Evolutionary conservation across 2,888 invertebrate genomes (phyloP), one percentile per base, ranked within the genome.

Genomic region (Cephalotes varians): DNA sequence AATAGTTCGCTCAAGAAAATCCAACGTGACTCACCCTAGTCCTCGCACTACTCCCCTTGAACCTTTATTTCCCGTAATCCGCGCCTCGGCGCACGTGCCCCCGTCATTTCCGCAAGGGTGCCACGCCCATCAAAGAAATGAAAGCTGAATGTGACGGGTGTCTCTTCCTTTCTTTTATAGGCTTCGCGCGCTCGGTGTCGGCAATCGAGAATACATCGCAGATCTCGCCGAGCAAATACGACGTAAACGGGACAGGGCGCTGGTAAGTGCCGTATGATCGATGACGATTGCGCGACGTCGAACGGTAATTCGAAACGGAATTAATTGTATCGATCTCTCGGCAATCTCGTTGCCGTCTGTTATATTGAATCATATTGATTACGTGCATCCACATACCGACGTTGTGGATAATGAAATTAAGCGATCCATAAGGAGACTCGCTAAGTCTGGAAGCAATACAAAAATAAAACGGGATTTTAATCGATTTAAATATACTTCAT

Each of bases 211-310:
- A 58, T 92, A 94, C 88, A 90, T 92, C 49, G 83, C 86, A 18
- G 93, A 91, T 28, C 91, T 94, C 37, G 87, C 87, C 31, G 92
- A 94, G 80, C 94, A 93, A 86, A 93, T 94, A 81, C 92, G 90
- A 49, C 85, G 88, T 28, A 94, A 94, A 81, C 91, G 90, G 58
- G 91, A 93, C 80, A 86, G 85, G 47, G 87, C 88, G 56, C 34
- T 91, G 92, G 94, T 93, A 89, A 92, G 91, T 91, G 79, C 15
- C 12, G n/a, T 56, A 82, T 77, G 86, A 84, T 83, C 77, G 60
- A 58, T 60, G 62, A 86, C 44, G 77, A 81, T 76, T 44, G 72
- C 51, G 34, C 65, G 56, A 64, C 54, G 64, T 21, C 56, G 64
- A 54, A n/a, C 40, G 40, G 37, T 76, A 72, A 83, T 77, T 83